Base-by-base conservation (phyloP, 2,888 invertebrate species). In the Dryobotodes eremita region DNA sequence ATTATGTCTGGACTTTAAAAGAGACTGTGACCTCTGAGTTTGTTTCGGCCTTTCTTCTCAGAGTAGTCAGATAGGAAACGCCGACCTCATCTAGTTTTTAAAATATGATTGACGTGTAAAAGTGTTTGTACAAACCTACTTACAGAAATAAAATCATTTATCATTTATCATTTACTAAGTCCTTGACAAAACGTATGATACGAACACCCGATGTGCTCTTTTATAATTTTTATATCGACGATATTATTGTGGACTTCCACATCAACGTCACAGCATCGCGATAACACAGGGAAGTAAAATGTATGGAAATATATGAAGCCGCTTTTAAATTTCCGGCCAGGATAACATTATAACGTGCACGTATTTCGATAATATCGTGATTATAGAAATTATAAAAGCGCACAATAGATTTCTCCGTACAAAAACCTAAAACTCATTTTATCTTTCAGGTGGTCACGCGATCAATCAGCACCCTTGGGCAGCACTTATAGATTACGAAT, bases 381-480 rank as follows among this genome's bases (percentile, higher is more conserved):
- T 13, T 2, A 6, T 15, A 26, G 13, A 59, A 59, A 59, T 26
- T 6, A 26, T 26, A 59, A 15, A 26, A 59, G 26, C 6, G 6
- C 59, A 26, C 26, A 31, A 61, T 26, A 17, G 23, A 31, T 50
- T 31, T 69, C 31, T 50, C 8, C 13, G 50, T 31, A 3, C 53
- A 23, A 11, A 71, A 53, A 50, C 23, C 17, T 23, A 42, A 26
- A 53, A 10, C 1, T 53, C 23, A 76, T n/a, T n/a, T n/a, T 42
- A 50, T 4, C 17, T 75, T 76, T 53, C 76, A 76, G 76, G 31
- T 53, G 62, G 2, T 42, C 6, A 1, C 31, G 10, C 15, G 20
- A 48, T 1, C 15, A 0, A 10, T 26, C n/a, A 77, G 15, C 78
- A 77, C 1, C 76, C 76, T 5, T 77, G 76, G 76, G 78, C 62